Evolutionary conservation across 2,888 invertebrate genomes (phyloP), one percentile per base, ranked within the genome.

Genomic region (Prosopocoilus inquinatus): DNA sequence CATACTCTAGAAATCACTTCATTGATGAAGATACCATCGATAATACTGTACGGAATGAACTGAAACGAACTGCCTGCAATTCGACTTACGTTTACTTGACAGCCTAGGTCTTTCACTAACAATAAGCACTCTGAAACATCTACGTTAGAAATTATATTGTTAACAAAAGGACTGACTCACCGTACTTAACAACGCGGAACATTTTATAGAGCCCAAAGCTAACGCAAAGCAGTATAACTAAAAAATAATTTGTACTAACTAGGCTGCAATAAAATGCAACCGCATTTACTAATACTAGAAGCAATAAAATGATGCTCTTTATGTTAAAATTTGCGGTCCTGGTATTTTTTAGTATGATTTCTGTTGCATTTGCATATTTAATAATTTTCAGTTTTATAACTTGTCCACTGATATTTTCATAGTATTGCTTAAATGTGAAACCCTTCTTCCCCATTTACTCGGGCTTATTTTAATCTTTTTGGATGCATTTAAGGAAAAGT

Each of bases 1-100:
- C 70, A 57, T 67, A 79, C 79, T 69, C 77, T 68, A 46, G 75
- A 74, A 16, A 79, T 73, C 1, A 79, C 78, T 71, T 79, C 79
- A 53, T 79, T 79, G 9, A 79, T 74, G 1, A 78, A 74, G 9
- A 78, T 61, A 57, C 78, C 77, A 34, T 76, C 66, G 7, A 79
- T 68, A 50, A 70, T 61, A 0, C 70, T 64, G 9, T 70, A 67
- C 9, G 78, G 72, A 12, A 79, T 67, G 54, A 77, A 78, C 3
- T 67, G 55, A 9, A 69, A 72, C 0, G 67, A 61, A 33, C 68
- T 67, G 0, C 73, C 71, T 28, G 73, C 60, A n/a, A 67, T 66
- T 39, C 73, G 74, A 36, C 69, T 64, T 16, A 71, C 72, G 47
- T 74, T 70, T 1, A 72, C 66, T 61, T 78, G 77, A 1, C 78